A percentile compares a stretch with the other conserved stretches of the same genome.
Conservation (phyloP, 1,140 invertebrate species). For the Panagrolaimus sp. region DNA sequence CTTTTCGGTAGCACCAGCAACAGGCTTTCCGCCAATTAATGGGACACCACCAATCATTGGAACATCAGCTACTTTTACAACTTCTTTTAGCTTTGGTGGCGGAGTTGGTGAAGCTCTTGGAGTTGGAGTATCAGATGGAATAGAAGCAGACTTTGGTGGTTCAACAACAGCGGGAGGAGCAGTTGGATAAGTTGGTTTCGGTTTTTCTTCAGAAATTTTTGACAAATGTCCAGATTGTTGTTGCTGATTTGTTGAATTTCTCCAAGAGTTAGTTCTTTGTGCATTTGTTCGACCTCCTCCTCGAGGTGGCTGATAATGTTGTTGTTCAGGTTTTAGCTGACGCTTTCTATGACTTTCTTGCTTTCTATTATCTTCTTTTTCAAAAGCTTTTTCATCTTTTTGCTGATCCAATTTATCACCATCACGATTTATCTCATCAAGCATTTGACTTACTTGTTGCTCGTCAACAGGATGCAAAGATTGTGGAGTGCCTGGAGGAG, state of each 20-base stretch:
- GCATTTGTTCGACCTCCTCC: background rate
- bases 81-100: background rate
- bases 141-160: background rate
- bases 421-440: too few relatives aligned
- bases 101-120: conserved; percentile 7
- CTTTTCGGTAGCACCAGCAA: background rate
- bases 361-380: background rate
- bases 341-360: background rate
- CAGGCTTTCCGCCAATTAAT: background rate
- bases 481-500: background rate
- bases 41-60: conserved; percentile 2
- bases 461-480: background rate
- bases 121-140: background rate
- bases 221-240: background rate
- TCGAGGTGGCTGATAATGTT: background rate
- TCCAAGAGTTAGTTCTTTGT: background rate
- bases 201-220: background rate
- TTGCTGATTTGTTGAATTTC: background rate
- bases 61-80: background rate
- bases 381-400: too few relatives aligned
- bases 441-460: background rate
- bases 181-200: background rate
- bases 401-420: too few relatives aligned
- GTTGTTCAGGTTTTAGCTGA: background rate
- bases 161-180: background rate